Evolutionary conservation across 2,888 invertebrate genomes (phyloP), one percentile per base, ranked within the genome.

Genomic region (Campoletis raptor): DNA sequence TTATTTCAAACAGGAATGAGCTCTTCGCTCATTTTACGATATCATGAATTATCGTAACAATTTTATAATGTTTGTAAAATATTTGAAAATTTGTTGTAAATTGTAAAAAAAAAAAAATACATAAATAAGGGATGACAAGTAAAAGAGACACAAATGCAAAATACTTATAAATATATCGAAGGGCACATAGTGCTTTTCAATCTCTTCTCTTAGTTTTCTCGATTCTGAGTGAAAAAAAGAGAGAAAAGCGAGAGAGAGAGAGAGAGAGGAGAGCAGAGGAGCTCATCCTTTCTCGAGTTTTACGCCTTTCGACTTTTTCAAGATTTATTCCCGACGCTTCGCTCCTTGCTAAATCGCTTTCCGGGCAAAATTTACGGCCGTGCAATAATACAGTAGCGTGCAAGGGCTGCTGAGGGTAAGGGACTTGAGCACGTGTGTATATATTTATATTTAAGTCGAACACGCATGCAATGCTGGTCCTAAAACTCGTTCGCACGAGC

Each of bases 251-350:
- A 18, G n/a, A n/a, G 1, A n/a, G 5, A 7, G n/a, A 52, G 18
- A 18, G 37, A 15, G 52, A 48, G 36, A 18, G 21, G 61, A 37
- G 18, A 61, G 45, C 30, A n/a, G 64, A 24, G 36, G 76, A 54
- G 45, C 54, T 61, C 42, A 70, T 61, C 57, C 67, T 72, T 81
- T 54, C 90, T 52, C 36, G 64, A 52, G 92, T 92, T 92, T 93
- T 92, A 94, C 94, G 94, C 94, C 92, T 94, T 94, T 94, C 94
- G 94, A 94, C 94, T 93, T 93, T 92, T 93, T 91, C 92, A 92
- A 93, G 94, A 94, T 94, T 94, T 94, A 94, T 94, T 92, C 92
- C 91, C 91, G 91, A 90, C 91, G 93, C 93, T 94, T 90, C 91
- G 92, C 92, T 93, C 92, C 81, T 81, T 74, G 94, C 93, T 94